These are phyloP conservation scores for Globodera rostochiensis DNA, from an alignment of 1,140 invertebrate species.

Conservation along the genomic window DNA sequence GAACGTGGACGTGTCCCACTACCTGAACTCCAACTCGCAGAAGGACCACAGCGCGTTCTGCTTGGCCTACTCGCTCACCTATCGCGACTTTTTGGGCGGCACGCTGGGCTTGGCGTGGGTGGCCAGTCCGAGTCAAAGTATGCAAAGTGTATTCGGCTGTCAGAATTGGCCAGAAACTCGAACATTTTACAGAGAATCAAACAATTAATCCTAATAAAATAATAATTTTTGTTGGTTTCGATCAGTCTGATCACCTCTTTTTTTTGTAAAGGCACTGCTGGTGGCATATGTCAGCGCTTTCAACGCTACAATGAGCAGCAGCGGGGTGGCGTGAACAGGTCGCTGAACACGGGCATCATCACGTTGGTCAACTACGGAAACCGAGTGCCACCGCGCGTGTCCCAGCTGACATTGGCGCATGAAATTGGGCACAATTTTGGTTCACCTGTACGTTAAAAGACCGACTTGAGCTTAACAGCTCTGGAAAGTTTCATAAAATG, in stretches of 20 bases:
- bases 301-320: conserved; percentile 94
- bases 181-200: too few relatives aligned
- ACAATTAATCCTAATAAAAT: too few relatives aligned
- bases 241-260: conserved; percentile 12
- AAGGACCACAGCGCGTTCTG: conserved; percentile 97
- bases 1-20: conserved; percentile 98
- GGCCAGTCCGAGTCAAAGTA: conserved; percentile 75
- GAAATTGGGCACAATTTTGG: conserved; percentile 99
- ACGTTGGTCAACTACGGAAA: conserved; percentile 99
- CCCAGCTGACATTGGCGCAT: conserved; percentile 93
- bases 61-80: conserved; percentile 96
- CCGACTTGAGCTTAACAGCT: neutral
- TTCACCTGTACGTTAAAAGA: conserved; percentile 75
- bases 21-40: conserved; percentile 93
- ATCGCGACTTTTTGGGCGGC: conserved; percentile 92
- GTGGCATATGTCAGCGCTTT: conserved; percentile 97
- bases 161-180: too few relatives aligned
- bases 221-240: neutral
- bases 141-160: neutral
- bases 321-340: conserved; percentile 87
- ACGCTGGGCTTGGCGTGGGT: conserved; percentile 98
- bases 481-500: neutral
- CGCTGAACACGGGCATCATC: conserved; percentile 96
- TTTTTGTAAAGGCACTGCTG: conserved; percentile 78
- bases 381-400: conserved; percentile 91